phyloP scores from a whole-genome alignment of 2,113 vertebrate genomes.

The Phrynosoma blainvillii region DNA sequence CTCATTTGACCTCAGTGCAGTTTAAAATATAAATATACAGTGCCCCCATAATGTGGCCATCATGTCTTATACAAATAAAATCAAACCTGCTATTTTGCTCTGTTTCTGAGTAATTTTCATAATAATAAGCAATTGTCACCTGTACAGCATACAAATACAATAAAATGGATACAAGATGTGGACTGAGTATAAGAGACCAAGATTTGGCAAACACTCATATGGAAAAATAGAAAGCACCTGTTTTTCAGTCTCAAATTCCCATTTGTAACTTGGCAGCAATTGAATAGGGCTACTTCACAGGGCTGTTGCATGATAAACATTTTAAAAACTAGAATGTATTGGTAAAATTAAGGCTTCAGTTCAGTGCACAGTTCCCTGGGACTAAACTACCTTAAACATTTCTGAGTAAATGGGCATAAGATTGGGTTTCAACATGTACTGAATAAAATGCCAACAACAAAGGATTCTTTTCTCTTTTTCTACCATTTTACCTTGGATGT shows the following conservation, averaged over 20 bases:
- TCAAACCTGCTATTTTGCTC: background rate
- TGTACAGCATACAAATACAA: background rate
- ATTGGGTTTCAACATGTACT: background rate
- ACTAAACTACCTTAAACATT: background rate
- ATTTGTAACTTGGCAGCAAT: background rate
- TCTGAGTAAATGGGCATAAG: background rate
- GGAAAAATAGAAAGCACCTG: background rate
- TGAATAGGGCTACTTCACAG: background rate
- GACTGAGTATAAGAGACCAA: background rate
- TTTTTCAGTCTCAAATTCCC: background rate
- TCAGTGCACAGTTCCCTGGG: too few species aligned
- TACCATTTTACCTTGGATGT: background rate
- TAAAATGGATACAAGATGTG: too few species aligned
- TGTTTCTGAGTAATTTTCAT: background rate
- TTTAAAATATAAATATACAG: background rate
- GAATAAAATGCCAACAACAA: background rate
- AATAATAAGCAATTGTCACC: background rate
- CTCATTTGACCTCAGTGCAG: background rate
- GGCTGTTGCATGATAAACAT: background rate
- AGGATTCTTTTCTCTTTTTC: background rate
- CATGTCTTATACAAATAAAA: background rate
- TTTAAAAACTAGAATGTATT: too few species aligned
- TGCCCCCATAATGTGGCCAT: background rate
- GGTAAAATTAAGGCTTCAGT: background rate
- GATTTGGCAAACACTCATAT: background rate